Base-by-base conservation (phyloP, 2,888 invertebrate genomes). In the Crematogaster levior region DNA sequence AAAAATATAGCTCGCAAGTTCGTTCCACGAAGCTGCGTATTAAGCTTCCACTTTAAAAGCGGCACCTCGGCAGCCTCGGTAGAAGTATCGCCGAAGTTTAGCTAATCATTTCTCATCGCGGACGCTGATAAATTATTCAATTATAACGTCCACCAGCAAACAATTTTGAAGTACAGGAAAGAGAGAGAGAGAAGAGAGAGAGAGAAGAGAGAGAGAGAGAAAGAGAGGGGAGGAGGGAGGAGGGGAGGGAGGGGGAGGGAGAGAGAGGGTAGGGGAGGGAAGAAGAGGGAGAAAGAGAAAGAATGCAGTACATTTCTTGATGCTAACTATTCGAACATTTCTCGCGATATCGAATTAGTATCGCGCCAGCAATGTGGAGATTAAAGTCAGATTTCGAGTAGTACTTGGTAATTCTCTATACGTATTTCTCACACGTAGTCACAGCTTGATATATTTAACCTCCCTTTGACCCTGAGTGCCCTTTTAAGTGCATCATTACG, bases 401-500 rank as follows among this genome's bases (percentile, higher is more conserved):
- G 56, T 82, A 82, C 63, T 88, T 84, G 74, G 74, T 30, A 65
- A 87, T 87, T 89, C 87, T 30, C 86, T 85, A 84, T 89, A 84
- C 85, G 82, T 86, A 89, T 89, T 89, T 87, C 66, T 61, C 46
- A 58, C 83, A 56, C 65, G 80, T 82, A 81, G 66, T 81, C 68
- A 46, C 66, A 37, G 43, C 56, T 65, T 82, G 82, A 82, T 83
- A 83, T 86, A 88, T 89, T 87, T 88, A 86, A 83, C 79, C 61
- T 72, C 60, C 63, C 87, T 90, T 85, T 88, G 90, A 88, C 81
- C 85, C 70, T 79, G 56, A n/a, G 65, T 65, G 56, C 82, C 86
- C 88, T 86, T 90, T 90, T 89, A 86, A 90, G 90, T 87, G 85
- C 90, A 83, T 90, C 90, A 85, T 90, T 90, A 88, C 73, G 83